Evolutionary conservation across 2,113 vertebrate species (phyloP).

Genomic region (Gymnorhina tibicen): DNA sequence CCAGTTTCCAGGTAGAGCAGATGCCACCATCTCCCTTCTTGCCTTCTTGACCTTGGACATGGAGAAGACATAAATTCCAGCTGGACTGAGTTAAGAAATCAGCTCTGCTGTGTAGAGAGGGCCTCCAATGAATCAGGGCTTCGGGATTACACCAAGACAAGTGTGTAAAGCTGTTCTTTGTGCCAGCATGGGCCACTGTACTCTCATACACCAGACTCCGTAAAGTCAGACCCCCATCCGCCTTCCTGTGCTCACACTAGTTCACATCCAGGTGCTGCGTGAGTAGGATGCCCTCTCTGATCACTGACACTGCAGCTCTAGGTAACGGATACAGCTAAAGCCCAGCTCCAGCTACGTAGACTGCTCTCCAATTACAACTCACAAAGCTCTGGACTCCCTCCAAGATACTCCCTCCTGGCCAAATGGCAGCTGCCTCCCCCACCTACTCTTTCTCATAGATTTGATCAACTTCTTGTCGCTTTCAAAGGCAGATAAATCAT

Average conservation of each 20-base stretch:
- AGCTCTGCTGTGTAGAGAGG: neutral
- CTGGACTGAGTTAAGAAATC: neutral
- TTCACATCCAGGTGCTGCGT: neutral
- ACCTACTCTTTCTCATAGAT: neutral
- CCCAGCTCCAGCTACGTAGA: neutral
- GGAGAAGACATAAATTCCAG: neutral
- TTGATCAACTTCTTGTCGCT: neutral
- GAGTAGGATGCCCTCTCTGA: neutral
- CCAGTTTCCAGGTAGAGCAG: neutral
- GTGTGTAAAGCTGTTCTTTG: neutral
- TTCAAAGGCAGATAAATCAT: neutral
- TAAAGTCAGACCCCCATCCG: neutral
- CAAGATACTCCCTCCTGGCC: neutral
- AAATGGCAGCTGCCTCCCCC: neutral
- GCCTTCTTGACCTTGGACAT: neutral
- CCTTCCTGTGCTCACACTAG: neutral
- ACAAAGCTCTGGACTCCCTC: neutral
- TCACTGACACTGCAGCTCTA: neutral
- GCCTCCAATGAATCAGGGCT: neutral
- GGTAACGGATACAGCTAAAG: accelerated
- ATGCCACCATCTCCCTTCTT: neutral
- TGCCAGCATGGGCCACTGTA: neutral
- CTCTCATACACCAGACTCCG: neutral
- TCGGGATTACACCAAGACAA: neutral
- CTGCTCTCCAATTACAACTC: neutral